Percentiles rank a stretch among this genome's conserved stretches.
Evolutionary conservation across 2,888 invertebrate genomes (phyloP).

Genomic region (Neoitamus cyanurus): DNA sequence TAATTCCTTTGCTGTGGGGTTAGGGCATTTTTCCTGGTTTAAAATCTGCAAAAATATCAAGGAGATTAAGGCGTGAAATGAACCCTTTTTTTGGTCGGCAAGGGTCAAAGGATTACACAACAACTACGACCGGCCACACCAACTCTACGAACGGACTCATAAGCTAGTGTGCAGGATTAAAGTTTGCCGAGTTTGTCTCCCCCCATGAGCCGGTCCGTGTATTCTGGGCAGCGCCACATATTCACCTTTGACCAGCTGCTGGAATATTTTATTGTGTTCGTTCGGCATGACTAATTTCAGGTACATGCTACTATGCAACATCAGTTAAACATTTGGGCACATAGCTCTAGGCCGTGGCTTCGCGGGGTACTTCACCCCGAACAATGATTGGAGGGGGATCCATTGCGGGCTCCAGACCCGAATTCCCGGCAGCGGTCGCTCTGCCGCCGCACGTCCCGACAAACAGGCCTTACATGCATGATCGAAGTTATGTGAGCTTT

Average conservation of each 20-base stretch:
- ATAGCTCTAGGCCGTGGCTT: constrained; percentile 12
- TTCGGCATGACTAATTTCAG: constrained; percentile 43
- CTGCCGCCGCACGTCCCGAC: neutral
- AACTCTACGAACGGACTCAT: neutral
- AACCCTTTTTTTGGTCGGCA: constrained; percentile 28
- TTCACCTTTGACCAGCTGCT: constrained; percentile 31
- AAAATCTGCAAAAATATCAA: constrained; percentile 38
- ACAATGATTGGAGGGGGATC: neutral
- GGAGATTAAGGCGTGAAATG: constrained; percentile 41
- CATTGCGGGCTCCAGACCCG: neutral
- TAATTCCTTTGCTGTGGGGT: constrained; percentile 16
- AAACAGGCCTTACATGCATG: constrained; percentile 39
- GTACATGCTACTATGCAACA: constrained; percentile 33
- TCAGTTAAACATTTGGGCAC: constrained; percentile 39
- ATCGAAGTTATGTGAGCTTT: constrained; percentile 31
- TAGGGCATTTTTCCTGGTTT: neutral
- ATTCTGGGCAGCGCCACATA: neutral
- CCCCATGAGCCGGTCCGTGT: neutral
- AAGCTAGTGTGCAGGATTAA: neutral
- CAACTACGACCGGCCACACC: neutral
- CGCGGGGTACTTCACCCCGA: neutral
- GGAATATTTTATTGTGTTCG: constrained; percentile 44
- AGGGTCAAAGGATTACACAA: constrained; percentile 38
- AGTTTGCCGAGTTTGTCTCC: neutral
- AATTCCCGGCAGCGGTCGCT: neutral